These are phyloP conservation scores for Lymantria monacha DNA, from an alignment of 2,888 invertebrate species.

Conservation along the genomic window DNA sequence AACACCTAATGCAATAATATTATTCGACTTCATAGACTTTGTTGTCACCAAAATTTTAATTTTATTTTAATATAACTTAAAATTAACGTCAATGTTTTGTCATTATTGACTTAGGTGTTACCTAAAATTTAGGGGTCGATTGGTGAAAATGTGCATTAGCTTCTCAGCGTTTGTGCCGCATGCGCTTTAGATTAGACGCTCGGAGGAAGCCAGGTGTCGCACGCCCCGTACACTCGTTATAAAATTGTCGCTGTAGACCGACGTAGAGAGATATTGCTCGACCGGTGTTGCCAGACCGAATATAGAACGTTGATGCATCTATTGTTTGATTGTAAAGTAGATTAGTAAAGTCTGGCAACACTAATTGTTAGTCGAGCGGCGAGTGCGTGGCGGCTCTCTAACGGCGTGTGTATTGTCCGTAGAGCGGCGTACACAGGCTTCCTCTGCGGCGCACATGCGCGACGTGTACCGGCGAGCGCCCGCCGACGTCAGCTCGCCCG, in stretches of 20 bases:
- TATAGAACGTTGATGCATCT: neutral
- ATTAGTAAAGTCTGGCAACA: neutral
- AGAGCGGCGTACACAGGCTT: conserved; percentile 45
- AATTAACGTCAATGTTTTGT: no score
- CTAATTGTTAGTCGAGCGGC: neutral
- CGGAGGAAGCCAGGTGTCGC: conserved; percentile 44
- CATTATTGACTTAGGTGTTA: no score
- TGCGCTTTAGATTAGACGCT: conserved; percentile 18
- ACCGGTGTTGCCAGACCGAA: conserved; percentile 7
- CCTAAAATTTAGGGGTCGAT: no score
- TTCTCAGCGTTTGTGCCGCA: neutral
- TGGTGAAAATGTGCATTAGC: neutral
- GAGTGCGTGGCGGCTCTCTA: conserved; percentile 12
- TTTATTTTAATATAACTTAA: no score
- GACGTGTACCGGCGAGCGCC: conserved; percentile 81
- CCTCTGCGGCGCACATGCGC: conserved; percentile 67
- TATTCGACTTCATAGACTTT: no score
- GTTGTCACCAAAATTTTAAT: no score
- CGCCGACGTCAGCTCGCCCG: conserved; percentile 60
- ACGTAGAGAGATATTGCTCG: conserved; percentile 5
- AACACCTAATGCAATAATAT: no score
- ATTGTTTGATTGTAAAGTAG: neutral
- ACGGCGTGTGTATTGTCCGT: conserved; percentile 50
- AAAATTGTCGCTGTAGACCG: conserved; percentile 5
- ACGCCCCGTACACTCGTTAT: conserved; percentile 6